phyloP scores from a whole-genome alignment of 2,888 invertebrate species.

The Polylopha cassiicola region DNA sequence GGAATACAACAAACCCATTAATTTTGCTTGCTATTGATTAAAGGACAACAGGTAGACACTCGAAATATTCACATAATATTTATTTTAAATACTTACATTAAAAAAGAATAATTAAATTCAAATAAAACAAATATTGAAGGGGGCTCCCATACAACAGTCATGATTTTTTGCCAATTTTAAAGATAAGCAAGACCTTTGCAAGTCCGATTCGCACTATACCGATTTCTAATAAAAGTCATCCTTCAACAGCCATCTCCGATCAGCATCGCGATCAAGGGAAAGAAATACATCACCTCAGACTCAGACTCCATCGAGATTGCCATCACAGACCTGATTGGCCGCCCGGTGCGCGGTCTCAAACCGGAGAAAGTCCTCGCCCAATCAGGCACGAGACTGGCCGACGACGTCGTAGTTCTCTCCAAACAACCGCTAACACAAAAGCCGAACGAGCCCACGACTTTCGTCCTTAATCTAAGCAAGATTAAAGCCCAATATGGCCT shows the following conservation, averaged over 20 bases:
- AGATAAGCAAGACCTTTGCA: too few species aligned
- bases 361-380: constrained; percentile 84
- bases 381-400: constrained; percentile 84
- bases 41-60: too few species aligned
- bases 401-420: constrained; percentile 85
- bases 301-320: constrained; percentile 84
- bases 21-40: too few species aligned
- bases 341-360: constrained; percentile 79
- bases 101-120: too few species aligned
- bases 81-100: too few species aligned
- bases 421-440: constrained; percentile 77
- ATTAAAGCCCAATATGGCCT: constrained; percentile 89
- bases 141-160: too few species aligned
- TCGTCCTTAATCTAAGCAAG: constrained; percentile 85
- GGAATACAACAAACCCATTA: too few species aligned
- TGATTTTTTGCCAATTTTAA: too few species aligned
- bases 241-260: constrained; percentile 84
- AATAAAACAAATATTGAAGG: too few species aligned
- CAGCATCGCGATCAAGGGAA: constrained; percentile 87
- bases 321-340: constrained; percentile 86
- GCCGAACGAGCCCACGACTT: constrained; percentile 80
- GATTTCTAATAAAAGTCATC: background rate
- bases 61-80: too few species aligned
- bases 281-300: constrained; percentile 85
- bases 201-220: too few species aligned